Conservation (phyloP, 1,140 invertebrate genomes). For the Calliphora vicina region DNA sequence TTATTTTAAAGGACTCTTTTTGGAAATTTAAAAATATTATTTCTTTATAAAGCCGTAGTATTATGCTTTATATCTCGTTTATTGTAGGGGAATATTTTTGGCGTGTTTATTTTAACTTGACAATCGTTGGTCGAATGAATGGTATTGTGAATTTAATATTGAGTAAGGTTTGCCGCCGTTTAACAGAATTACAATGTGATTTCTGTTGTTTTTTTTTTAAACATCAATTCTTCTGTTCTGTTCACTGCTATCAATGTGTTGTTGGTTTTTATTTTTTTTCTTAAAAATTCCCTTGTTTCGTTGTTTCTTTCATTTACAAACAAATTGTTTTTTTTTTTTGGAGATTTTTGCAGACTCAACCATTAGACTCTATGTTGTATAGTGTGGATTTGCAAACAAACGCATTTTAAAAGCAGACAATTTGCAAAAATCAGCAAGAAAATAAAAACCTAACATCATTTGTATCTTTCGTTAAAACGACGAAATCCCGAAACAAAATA, state of each 20-base stretch:
- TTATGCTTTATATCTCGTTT: neutral
- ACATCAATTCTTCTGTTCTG: neutral
- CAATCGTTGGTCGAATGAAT: constrained; percentile 31
- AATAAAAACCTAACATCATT: neutral
- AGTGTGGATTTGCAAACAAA: no score
- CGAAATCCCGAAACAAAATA: no score
- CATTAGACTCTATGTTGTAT: neutral
- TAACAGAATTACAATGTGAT: constrained; percentile 26
- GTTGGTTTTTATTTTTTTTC: neutral
- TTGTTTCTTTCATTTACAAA: neutral
- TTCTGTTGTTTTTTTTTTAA: neutral
- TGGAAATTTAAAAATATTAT: neutral
- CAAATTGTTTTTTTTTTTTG: constrained; percentile 11
- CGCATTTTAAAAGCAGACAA: no score
- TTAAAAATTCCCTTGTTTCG: no score
- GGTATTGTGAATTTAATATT: constrained; percentile 29
- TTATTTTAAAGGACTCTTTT: neutral
- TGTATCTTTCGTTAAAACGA: no score
- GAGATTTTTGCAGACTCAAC: constrained; percentile 18
- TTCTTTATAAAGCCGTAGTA: no score
- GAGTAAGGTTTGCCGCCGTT: constrained; percentile 33
- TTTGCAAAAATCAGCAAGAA: no score
- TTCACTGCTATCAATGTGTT: neutral
- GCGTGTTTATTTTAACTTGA: constrained; percentile 28
- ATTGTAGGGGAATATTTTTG: neutral